These are phyloP conservation scores for Stenotaenia linearis DNA, from an alignment of 2,888 invertebrate species.

Conservation along the genomic window DNA sequence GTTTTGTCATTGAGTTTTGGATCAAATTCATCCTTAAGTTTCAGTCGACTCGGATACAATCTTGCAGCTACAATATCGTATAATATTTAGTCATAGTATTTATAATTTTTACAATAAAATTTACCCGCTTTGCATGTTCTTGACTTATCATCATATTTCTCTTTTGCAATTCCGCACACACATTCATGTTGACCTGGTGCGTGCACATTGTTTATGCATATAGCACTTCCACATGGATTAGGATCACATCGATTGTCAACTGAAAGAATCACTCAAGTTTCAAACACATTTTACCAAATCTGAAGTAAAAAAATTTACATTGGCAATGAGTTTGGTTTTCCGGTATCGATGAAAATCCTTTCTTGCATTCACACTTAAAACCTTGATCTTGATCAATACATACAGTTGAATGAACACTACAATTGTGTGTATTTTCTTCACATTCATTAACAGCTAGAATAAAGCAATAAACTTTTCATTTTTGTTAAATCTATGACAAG, in stretches of 20 bases:
- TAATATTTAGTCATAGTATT: too few relatives aligned
- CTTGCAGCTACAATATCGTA: not conserved
- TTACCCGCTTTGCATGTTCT: not conserved
- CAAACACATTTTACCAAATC: too few relatives aligned
- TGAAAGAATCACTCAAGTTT: not conserved
- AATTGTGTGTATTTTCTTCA: not conserved
- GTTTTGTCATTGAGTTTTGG: not conserved
- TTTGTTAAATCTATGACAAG: too few relatives aligned
- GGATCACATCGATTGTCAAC: not conserved
- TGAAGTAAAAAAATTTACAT: not conserved
- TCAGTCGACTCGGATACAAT: not conserved
- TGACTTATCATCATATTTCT: not conserved
- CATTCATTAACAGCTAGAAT: not conserved
- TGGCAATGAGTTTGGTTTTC: not conserved
- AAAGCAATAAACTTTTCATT: not conserved
- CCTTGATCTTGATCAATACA: not conserved
- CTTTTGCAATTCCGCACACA: not conserved
- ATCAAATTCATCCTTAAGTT: not conserved
- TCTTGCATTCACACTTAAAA: not conserved
- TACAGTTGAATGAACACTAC: not conserved
- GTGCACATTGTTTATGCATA: not conserved
- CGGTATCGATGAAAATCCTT: not conserved
- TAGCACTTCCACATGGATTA: not conserved
- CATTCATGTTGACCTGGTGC: not conserved
- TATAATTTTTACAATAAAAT: too few relatives aligned